Conservation (phyloP, 1,140 invertebrate species). For the Drosophila littoralis region DNA sequence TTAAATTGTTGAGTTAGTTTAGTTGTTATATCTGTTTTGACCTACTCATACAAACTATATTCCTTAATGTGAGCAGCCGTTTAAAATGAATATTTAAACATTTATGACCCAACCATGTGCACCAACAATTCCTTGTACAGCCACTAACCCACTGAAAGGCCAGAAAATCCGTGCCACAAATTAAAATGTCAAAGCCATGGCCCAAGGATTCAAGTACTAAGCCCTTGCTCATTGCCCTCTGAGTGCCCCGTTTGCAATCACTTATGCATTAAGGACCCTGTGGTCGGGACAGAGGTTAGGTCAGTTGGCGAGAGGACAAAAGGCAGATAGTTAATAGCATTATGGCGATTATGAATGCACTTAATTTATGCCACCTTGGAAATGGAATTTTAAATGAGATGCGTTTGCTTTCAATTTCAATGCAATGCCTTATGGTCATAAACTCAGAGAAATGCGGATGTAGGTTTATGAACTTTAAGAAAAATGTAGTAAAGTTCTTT, state of each 20-base stretch:
- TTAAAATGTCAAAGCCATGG: slow-evolving; percentile 36
- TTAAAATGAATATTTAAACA: too few species aligned
- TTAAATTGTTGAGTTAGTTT: too few species aligned
- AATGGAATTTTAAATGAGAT: slow-evolving; percentile 45
- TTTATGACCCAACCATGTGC: too few species aligned
- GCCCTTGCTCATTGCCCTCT: slow-evolving; percentile 10
- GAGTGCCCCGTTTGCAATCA: background rate
- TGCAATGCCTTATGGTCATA: slow-evolving; percentile 1
- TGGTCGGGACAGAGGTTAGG: background rate
- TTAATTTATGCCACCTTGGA: slow-evolving; percentile 49
- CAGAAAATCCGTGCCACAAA: slow-evolving; percentile 8
- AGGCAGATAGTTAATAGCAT: slow-evolving; percentile 39
- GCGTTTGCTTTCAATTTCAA: slow-evolving; percentile 41
- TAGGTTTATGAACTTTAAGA: too few species aligned
- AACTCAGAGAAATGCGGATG: slow-evolving; percentile 5
- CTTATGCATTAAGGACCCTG: slow-evolving; percentile 15
- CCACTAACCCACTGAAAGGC: slow-evolving; percentile 7
- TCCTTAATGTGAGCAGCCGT: too few species aligned
- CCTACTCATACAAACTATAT: too few species aligned
- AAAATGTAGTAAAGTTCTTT: too few species aligned
- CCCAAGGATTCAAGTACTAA: slow-evolving; percentile 17
- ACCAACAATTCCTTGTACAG: background rate
- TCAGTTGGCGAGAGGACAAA: slow-evolving; percentile 11
- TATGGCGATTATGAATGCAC: slow-evolving; percentile 33
- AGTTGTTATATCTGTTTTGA: too few species aligned